Evolutionary conservation across 2,888 invertebrate genomes (phyloP), one percentile per base, ranked within the genome.

Genomic region (Brenthis ino): DNA sequence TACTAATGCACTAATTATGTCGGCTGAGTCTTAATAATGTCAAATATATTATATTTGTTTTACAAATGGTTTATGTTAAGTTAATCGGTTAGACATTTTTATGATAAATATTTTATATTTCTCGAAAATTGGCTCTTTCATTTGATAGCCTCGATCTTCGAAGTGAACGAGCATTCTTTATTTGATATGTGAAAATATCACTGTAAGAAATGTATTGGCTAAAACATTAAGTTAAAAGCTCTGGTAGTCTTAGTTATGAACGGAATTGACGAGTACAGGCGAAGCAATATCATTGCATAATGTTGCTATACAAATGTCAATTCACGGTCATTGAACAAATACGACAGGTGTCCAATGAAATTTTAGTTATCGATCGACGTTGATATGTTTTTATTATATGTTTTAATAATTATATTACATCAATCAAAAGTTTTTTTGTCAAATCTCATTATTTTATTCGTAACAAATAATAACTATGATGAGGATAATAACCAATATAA

Each of bases 31-130:
- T 68, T 65, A n/a, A 56, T 33, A 68, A 65, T 33, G 43, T 24
- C 51, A 43, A 57, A 56, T 68, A 57, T 54, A 24, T 57, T 57
- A 67, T 58, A 65, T 63, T 48, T 64, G 37, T 64, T 61, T 65
- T 57, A 48, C 60, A 56, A 33, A 61, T 66, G 47, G 37, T 60
- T 56, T 58, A 68, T 56, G 51, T 58, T 67, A 64, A 65, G 24
- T 47, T 51, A 57, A 58, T 60, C 57, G 56, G 55, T 50, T 66
- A 64, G 57, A 60, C 64, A 64, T 66, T 68, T 57, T 57, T 64
- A 43, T 67, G 47, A 28, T 50, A 24, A 28, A 67, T 67, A 64
- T 56, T 64, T 57, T 33, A 48, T 48, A 48, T 33, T 55, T 48
- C 56, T 50, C 56, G 37, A 57, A 43, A 56, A 50, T 20, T 50